These are phyloP conservation scores for Neotoxoptera formosana DNA, from an alignment of 1,140 invertebrate genomes.

Conservation along the genomic window DNA sequence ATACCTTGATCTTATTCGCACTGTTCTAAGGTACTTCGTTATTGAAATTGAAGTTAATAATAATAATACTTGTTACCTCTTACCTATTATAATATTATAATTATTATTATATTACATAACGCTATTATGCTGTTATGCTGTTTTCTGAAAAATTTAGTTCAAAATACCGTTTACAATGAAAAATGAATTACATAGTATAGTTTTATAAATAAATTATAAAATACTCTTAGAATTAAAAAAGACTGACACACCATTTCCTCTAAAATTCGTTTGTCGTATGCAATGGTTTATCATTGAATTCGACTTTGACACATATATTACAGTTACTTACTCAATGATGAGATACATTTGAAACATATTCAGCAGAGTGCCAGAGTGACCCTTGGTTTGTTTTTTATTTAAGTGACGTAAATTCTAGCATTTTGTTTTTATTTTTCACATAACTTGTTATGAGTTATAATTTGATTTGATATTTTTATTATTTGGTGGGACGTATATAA, in stretches of 20 bases:
- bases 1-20: neutral
- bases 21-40: neutral
- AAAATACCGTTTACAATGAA: neutral
- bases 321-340: neutral
- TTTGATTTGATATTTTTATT: neutral
- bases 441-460: neutral
- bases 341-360: neutral
- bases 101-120: neutral
- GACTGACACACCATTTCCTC: neutral
- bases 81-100: neutral
- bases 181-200: neutral
- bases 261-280: neutral
- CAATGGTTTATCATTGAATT: neutral
- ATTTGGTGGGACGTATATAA: neutral
- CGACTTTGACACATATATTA: neutral
- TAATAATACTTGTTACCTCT: neutral
- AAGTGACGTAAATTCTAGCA: neutral
- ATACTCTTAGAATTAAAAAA: neutral
- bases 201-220: neutral
- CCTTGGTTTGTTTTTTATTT: neutral
- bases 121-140: neutral
- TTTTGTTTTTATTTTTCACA: neutral
- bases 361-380: neutral
- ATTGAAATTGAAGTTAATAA: neutral
- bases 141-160: neutral